Base-by-base conservation (phyloP, 2,888 invertebrate species). In the Belgica antarctica region DNA sequence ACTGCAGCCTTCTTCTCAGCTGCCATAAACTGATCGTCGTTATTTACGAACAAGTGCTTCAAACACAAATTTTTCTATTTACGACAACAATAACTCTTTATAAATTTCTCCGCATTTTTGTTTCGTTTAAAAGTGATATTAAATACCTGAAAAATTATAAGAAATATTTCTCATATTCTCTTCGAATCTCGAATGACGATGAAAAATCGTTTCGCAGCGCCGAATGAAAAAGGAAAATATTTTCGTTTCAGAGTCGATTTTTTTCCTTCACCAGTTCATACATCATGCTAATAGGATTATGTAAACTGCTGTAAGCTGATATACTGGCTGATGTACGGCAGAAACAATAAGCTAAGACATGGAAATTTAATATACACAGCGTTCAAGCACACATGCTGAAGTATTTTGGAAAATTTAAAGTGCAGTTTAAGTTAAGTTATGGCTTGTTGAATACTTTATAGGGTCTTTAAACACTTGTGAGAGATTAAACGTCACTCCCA, bases 281-380 rank as follows among this genome's bases (percentile, higher is more conserved):
- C 62, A 34, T 62, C 62, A 62, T 62, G 62, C 62, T 62, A 62
- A 62, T 62, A 62, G 34, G 62, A 62, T 62, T 62, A 62, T 62
- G 34, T 62, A 34, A 59, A 59, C 59, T 52, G 52, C 19, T 59
- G 59, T 59, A 59, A 59, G 59, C 59, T 59, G 59, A 59, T 62
- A 62, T 34, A 62, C 62, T 31, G 62, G 59, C 59, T 59, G 59
- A 59, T 62, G 34, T 34, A 62, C 62, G 62, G 62, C 62, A 62
- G 62, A 62, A 62, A 62, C 62, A 62, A 62, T 62, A 62, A 62
- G 62, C 19, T 34, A n/a, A 62, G 62, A 62, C 31, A 62, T 10
- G 34, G 62, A 62, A 62, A 62, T 62, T 62, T 62, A 62, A 62
- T 62, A 62, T n/a, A 62, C 17, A 52, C 4, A n/a, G 27, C 61